Evolutionary conservation across 2,113 vertebrate genomes (phyloP).

Genomic region (Rhadina sibilatrix): DNA sequence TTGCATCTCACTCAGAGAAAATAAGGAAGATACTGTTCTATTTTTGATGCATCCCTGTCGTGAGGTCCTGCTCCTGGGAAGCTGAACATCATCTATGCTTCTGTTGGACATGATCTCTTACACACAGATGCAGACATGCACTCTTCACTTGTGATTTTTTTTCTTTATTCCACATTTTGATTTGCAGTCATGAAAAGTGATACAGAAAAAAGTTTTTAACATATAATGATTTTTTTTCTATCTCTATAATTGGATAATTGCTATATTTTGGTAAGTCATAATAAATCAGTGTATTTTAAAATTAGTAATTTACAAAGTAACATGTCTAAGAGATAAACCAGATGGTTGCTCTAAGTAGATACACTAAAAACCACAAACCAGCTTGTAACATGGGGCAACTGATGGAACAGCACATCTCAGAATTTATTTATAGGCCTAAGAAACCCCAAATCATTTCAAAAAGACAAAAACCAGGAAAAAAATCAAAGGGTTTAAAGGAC

Average conservation of each 20-base stretch:
- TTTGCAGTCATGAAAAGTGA: not conserved
- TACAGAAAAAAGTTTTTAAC: not conserved
- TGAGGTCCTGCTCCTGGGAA: not conserved
- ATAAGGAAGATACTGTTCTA: not conserved
- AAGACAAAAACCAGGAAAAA: not conserved
- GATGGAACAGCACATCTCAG: not conserved
- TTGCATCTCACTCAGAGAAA: not conserved
- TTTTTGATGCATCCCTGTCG: conserved; percentile 11
- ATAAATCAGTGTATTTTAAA: not conserved
- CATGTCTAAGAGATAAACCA: not conserved
- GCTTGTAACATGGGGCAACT: not conserved
- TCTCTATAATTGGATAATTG: not conserved
- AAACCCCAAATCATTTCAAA: not conserved
- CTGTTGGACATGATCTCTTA: not conserved
- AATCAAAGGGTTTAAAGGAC: not conserved
- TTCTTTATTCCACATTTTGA: not conserved
- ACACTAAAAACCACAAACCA: not conserved
- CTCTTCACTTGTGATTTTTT: not conserved
- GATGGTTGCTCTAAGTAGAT: not conserved
- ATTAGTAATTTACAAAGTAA: not conserved
- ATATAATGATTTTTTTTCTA: not conserved
- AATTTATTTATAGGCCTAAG: not conserved
- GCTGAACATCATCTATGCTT: not conserved
- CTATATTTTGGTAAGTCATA: not conserved
- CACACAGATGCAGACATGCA: not conserved